These are phyloP conservation scores for Notodonta ziczac DNA, from an alignment of 2,888 invertebrate genomes.

Conservation along the genomic window DNA sequence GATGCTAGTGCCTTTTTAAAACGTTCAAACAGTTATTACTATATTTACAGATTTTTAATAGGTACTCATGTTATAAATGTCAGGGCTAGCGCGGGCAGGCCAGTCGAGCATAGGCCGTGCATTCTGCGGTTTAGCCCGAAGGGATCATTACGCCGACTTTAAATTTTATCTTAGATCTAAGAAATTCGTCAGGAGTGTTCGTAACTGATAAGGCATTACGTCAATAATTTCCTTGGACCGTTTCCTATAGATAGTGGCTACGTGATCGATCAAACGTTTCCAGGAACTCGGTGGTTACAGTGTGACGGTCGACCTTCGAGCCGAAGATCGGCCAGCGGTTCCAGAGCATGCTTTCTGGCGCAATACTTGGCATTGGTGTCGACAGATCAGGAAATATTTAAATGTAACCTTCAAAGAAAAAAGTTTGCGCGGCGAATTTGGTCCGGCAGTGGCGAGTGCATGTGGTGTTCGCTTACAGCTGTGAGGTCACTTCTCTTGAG, in stretches of 20 bases:
- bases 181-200: not conserved
- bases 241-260: constrained; percentile 20
- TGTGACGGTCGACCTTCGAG: constrained; percentile 41
- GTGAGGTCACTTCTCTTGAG: constrained; percentile 20
- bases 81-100: constrained; percentile 10
- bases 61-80: constrained; percentile 11
- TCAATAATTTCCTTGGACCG: constrained; percentile 13
- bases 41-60: not conserved
- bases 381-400: constrained; percentile 60
- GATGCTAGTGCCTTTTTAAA: not conserved
- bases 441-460: constrained; percentile 32
- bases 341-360: constrained; percentile 59
- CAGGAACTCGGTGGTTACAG: constrained; percentile 41
- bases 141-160: not conserved
- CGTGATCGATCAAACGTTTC: constrained; percentile 42
- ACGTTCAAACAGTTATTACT: not conserved
- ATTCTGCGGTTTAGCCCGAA: not conserved
- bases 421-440: constrained; percentile 50
- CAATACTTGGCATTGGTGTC: constrained; percentile 53
- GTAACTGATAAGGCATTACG: constrained; percentile 11
- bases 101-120: constrained; percentile 7
- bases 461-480: constrained; percentile 20
- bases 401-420: constrained; percentile 55
- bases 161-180: not conserved
- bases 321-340: constrained; percentile 42